phyloP scores from a whole-genome alignment of 2,888 invertebrate genomes.

The Cephalotes varians region DNA sequence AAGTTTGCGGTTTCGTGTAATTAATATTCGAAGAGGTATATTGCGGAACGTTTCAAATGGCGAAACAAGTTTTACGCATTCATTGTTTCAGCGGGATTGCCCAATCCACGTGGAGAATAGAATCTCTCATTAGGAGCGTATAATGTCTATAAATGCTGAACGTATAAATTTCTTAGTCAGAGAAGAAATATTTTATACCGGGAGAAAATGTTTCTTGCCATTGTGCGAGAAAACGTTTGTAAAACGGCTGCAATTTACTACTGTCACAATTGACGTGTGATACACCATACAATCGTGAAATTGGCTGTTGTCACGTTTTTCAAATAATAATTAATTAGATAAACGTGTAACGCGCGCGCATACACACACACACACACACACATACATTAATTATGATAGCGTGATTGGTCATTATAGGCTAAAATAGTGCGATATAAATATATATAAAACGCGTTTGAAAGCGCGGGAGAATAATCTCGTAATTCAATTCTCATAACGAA shows the following conservation, averaged over 20 bases:
- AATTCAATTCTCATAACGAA: slow-evolving; percentile 35
- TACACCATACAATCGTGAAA: slow-evolving; percentile 21
- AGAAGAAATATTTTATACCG: slow-evolving; percentile 58
- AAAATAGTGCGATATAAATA: slow-evolving; percentile 33
- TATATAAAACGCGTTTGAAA: slow-evolving; percentile 10
- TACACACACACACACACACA: neutral
- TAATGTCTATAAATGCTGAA: slow-evolving; percentile 52
- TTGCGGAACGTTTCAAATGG: slow-evolving; percentile 27
- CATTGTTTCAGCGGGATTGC: slow-evolving; percentile 59
- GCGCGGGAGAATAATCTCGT: slow-evolving; percentile 10
- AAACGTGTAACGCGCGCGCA: neutral
- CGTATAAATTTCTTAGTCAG: slow-evolving; percentile 54
- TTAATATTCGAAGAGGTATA: slow-evolving; percentile 11
- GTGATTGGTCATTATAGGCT: neutral
- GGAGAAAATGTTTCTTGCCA: slow-evolving; percentile 51
- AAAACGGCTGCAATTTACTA: slow-evolving; percentile 46
- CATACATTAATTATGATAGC: neutral
- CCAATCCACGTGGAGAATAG: slow-evolving; percentile 34
- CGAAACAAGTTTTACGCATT: slow-evolving; percentile 40
- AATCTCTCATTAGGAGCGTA: slow-evolving; percentile 59
- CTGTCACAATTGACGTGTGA: slow-evolving; percentile 39
- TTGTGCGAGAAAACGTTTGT: slow-evolving; percentile 55
- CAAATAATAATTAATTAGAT: slow-evolving; percentile 48
- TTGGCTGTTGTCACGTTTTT: slow-evolving; percentile 20
- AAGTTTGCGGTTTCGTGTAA: neutral